Evolutionary conservation across 1,140 invertebrate species (phyloP), one percentile per base, ranked within the genome.

Genomic region (Araneus ventricosus): DNA sequence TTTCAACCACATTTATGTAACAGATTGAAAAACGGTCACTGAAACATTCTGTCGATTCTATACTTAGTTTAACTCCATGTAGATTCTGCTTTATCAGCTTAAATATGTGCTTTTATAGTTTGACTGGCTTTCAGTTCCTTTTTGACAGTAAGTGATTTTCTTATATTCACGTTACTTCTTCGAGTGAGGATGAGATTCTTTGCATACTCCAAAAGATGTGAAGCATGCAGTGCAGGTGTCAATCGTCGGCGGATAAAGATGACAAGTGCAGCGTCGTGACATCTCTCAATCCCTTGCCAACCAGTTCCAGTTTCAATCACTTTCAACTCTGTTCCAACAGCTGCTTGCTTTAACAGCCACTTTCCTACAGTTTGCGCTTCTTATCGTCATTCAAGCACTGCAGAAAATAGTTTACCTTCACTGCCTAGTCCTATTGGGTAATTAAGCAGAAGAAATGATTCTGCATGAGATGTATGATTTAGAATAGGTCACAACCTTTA

Each of bases 181-280:
- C 5, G 3, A 75, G 5, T 30, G 17, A 20, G 27, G 4, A 34
- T 34, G 27, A 30, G 7, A 34, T 75, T 75, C 70, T 4, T 34
- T 17, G 6, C 14, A 37, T 75, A 20, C 30, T 17, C 3, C 14
- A 4, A 30, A 75, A 75, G 3, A 75, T 37, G 30, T 34, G 27
- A 75, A 34, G 70, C 70, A 30, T 75, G 34, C 70, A 37, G 30
- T 37, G 70, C 70, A 75, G 70, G 30, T 37, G 70, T 75, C 70
- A 75, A 75, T 75, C 70, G 17, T 75, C 30, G 27, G 14, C 2
- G 70, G 17, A 75, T 75, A 75, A 75, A 75, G 22, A 75, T 70
- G 67, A 75, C 14, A 37, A 34, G 30, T 14, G 2, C 4, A 67
- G 27, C 63, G n/a, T 24, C 27, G 63, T 67, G 27, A 75, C 70